Evolutionary conservation across 2,113 vertebrate species (phyloP).

Genomic region (Penelope pileata): DNA sequence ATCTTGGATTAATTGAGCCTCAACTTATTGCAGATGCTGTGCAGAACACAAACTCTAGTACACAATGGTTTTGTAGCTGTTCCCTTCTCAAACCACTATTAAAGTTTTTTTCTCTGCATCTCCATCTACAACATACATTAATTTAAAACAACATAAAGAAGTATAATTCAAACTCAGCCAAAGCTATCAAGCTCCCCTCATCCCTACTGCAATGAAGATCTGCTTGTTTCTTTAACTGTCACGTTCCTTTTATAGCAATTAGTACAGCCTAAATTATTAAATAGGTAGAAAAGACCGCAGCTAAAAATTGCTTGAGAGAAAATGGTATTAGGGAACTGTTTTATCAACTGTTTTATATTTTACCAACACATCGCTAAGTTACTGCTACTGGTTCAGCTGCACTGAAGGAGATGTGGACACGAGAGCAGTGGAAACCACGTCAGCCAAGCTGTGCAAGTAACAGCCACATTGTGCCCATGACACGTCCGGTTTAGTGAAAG

Average conservation of each 20-base stretch:
- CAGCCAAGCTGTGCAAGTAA: neutral
- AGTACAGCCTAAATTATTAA: neutral
- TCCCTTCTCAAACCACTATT: neutral
- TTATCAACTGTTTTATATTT: neutral
- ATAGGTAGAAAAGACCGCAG: neutral
- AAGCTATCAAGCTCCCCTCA: neutral
- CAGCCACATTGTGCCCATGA: neutral
- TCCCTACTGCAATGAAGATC: neutral
- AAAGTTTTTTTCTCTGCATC: neutral
- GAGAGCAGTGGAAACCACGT: neutral
- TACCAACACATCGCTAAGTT: neutral
- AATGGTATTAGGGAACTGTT: neutral
- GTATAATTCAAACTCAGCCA: neutral
- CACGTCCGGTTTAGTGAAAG: neutral
- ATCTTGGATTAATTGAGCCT: neutral
- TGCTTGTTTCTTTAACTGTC: neutral
- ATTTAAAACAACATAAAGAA: neutral
- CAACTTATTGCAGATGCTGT: neutral
- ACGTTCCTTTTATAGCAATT: neutral
- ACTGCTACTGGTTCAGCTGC: neutral
- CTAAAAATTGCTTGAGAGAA: neutral
- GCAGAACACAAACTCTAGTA: neutral
- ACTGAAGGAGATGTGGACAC: neutral
- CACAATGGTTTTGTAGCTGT: rapidly evolving
- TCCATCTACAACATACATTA: rapidly evolving